Conservation (phyloP, 2,888 invertebrate genomes). For the Schizotus pectinicornis region DNA sequence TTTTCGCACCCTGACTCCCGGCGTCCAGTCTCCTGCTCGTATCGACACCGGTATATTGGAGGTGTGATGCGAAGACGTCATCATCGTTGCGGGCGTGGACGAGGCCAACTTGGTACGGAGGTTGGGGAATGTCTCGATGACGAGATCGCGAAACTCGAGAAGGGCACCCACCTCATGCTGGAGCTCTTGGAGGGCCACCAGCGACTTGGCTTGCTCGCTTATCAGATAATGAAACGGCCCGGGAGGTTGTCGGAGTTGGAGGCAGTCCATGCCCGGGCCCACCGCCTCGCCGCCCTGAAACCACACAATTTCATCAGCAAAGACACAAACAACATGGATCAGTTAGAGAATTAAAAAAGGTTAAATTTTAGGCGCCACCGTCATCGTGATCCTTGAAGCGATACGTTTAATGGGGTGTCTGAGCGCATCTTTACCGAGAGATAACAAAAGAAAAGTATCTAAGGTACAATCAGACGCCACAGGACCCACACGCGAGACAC, state of each 20-base stretch:
- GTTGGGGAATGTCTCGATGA: slow-evolving; percentile 93
- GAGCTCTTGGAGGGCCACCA: slow-evolving; percentile 85
- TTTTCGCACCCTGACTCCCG: slow-evolving; percentile 75
- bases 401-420: too few relatives aligned
- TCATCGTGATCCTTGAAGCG: too few relatives aligned
- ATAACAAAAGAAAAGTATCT: background rate
- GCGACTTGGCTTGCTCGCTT: slow-evolving; percentile 88
- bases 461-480: slow-evolving; percentile 8
- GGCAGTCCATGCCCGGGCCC: slow-evolving; percentile 79
- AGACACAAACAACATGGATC: slow-evolving; percentile 3
- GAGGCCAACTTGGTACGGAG: slow-evolving; percentile 85
- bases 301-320: slow-evolving; percentile 18
- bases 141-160: slow-evolving; percentile 90
- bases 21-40: slow-evolving; percentile 74
- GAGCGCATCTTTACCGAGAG: background rate
- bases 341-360: too few relatives aligned
- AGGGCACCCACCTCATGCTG: slow-evolving; percentile 93
- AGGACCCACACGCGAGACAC: slow-evolving; percentile 5
- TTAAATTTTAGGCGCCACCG: too few relatives aligned
- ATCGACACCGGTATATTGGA: slow-evolving; percentile 64
- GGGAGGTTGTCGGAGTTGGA: slow-evolving; percentile 74
- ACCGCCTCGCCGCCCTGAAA: slow-evolving; percentile 58
- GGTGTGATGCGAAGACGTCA: slow-evolving; percentile 56
- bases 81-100: slow-evolving; percentile 59
- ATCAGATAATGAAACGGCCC: slow-evolving; percentile 83